Conservation (phyloP, 2,888 invertebrate species). For the Phrixothrix hirtus region DNA sequence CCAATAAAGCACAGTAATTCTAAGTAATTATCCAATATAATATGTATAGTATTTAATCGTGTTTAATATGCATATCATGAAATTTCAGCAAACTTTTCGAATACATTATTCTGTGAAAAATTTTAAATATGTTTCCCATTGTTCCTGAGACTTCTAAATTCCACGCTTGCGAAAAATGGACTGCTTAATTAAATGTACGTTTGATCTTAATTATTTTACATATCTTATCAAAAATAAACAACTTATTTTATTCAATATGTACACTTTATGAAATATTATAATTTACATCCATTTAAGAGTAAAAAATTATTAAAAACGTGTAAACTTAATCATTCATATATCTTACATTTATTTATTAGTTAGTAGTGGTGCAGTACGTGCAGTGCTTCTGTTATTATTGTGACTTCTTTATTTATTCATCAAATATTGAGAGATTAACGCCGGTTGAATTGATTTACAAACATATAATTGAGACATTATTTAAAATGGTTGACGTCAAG, state of each 20-base stretch:
- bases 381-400: not conserved
- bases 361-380: conserved; percentile 1
- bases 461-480: conserved; percentile 13
- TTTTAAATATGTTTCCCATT: not conserved
- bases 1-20: conserved; percentile 23
- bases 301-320: not conserved
- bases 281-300: conserved; percentile 1
- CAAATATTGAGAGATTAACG: conserved; percentile 6
- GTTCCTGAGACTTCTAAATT: not conserved
- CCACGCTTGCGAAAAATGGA: conserved; percentile 30
- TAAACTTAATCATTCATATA: not conserved
- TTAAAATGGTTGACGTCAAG: conserved; percentile 16
- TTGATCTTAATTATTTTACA: conserved; percentile 17
- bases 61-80: conserved; percentile 33
- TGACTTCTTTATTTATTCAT: no score
- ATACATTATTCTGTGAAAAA: conserved; percentile 11
- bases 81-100: conserved; percentile 17
- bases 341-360: not conserved
- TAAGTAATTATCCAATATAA: conserved; percentile 20
- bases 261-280: conserved; percentile 6
- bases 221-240: conserved; percentile 22
- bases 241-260: conserved; percentile 6
- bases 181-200: conserved; percentile 38
- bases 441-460: conserved; percentile 4
- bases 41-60: conserved; percentile 21